Percentiles rank a stretch among this genome's conserved stretches.
These are phyloP conservation scores for Ciconia nigra DNA, from an alignment of 2,797 vertebrate genomes.

Conservation along the genomic window DNA sequence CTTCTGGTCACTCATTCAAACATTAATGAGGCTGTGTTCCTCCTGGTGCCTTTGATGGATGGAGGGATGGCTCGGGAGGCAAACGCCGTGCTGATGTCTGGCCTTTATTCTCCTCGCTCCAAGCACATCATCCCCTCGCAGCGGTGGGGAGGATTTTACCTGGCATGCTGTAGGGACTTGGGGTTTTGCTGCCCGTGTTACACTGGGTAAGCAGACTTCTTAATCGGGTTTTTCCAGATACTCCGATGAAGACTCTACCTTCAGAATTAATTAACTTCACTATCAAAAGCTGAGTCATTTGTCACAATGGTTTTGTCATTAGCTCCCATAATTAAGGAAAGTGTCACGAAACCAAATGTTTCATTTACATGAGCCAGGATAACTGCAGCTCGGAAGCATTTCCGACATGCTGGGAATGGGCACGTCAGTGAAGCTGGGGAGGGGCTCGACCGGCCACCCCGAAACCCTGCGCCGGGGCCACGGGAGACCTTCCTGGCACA, in stretches of 20 bases:
- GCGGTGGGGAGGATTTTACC: background rate
- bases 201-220: background rate
- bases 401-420: accelerated
- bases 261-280: conserved; percentile 59
- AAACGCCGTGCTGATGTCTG: background rate
- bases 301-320: conserved; percentile 68
- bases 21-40: conserved; percentile 48
- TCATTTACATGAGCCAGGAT: conserved; percentile 11
- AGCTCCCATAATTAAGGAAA: conserved; percentile 56
- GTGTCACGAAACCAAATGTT: conserved; percentile 59
- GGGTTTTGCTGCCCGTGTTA: background rate
- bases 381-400: background rate
- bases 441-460: accelerated
- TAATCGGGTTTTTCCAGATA: background rate
- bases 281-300: conserved; percentile 65
- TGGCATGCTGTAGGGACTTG: background rate
- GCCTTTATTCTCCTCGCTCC: background rate
- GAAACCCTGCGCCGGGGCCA: accelerated
- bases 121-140: accelerated
- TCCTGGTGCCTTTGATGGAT: conserved; percentile 40
- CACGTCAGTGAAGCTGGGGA: accelerated
- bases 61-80: background rate
- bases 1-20: conserved; percentile 45
- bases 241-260: background rate
- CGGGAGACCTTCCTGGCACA: accelerated